Evolutionary conservation across 2,113 vertebrate species (phyloP).

Genomic region (Callipepla squamata): DNA sequence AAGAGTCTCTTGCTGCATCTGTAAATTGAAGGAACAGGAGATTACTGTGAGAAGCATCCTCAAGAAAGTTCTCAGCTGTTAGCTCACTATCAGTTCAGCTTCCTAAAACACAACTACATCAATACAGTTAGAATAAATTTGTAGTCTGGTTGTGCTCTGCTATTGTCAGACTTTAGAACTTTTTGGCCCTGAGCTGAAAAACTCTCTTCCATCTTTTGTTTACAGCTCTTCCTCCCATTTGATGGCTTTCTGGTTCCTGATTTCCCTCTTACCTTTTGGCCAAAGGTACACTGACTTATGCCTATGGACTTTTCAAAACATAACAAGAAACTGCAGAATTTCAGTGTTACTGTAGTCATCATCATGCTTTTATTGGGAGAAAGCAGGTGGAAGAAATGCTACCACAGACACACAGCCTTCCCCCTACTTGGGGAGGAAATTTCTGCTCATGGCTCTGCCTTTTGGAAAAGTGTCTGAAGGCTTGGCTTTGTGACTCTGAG

Average conservation of each 20-base stretch:
- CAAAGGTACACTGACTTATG: neutral
- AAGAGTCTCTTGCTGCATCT: neutral
- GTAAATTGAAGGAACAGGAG: neutral
- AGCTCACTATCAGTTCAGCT: neutral
- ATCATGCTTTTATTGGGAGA: accelerated
- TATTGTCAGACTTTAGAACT: neutral
- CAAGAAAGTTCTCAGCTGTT: neutral
- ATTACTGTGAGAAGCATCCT: neutral
- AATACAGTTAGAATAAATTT: neutral
- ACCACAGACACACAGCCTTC: neutral
- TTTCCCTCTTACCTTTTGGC: neutral
- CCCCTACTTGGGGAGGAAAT: neutral
- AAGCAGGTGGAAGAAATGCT: neutral
- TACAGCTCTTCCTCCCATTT: neutral
- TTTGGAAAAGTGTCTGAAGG: neutral
- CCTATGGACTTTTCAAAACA: neutral
- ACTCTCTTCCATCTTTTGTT: neutral
- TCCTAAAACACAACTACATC: neutral
- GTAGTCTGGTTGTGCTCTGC: neutral
- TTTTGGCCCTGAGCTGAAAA: neutral
- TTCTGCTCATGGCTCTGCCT: neutral
- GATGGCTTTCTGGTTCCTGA: neutral
- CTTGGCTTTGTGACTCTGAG: neutral
- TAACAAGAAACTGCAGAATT: neutral
- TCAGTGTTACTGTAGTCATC: neutral